phyloP scores from a whole-genome alignment of 2,113 vertebrate species.

The Odocoileus hemionus region DNA sequence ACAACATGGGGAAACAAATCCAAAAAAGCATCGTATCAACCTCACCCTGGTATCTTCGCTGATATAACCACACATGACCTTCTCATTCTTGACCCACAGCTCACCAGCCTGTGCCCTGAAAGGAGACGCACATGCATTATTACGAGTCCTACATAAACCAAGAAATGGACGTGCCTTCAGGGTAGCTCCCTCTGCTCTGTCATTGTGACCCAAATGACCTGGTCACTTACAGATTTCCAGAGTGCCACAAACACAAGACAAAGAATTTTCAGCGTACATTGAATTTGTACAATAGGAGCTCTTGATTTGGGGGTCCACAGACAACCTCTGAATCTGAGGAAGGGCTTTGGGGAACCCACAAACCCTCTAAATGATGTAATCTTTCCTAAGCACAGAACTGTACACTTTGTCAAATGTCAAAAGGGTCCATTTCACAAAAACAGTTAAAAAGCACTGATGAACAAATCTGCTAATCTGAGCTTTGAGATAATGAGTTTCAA shows the following conservation, averaged over 20 bases:
- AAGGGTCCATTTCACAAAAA: background rate
- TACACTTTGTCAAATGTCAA: background rate
- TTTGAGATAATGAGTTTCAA: background rate
- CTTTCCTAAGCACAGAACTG: background rate
- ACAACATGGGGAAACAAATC: background rate
- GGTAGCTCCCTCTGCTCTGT: background rate
- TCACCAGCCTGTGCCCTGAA: slow-evolving; percentile 97
- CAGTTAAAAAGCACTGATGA: background rate
- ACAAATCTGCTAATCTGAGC: background rate
- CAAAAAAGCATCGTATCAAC: background rate
- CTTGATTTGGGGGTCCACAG: background rate
- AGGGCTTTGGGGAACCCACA: background rate
- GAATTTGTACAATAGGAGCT: background rate
- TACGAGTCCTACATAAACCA: background rate
- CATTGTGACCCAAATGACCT: background rate
- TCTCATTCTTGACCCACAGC: slow-evolving; percentile 98
- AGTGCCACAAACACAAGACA: background rate
- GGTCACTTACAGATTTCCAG: background rate
- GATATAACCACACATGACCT: slow-evolving; percentile 98
- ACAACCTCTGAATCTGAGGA: background rate
- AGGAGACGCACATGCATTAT: slow-evolving; percentile 14
- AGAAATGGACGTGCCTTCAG: background rate
- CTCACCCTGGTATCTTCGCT: slow-evolving; percentile 96
- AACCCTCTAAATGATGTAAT: background rate
- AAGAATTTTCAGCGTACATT: background rate